Conservation (phyloP, 2,113 vertebrate species). For the Muntiacus reevesi region DNA sequence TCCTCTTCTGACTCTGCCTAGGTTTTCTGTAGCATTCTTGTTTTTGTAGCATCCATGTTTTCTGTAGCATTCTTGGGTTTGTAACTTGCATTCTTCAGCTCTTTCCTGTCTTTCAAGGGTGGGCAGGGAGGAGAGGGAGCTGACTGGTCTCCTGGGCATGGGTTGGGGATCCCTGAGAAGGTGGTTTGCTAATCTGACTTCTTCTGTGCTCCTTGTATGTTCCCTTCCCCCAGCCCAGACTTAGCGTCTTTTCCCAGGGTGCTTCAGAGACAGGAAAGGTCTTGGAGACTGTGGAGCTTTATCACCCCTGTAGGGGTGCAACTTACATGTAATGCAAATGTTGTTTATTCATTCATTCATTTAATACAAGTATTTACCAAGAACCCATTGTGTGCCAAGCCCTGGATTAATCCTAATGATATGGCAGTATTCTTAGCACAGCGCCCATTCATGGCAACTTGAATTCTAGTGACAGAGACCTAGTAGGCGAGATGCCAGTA, state of each 20-base stretch:
- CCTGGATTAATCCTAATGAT: not conserved
- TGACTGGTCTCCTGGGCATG: not conserved
- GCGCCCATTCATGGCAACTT: not conserved
- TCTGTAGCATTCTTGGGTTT: not conserved
- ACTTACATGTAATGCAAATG: not conserved
- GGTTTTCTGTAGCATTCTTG: not conserved
- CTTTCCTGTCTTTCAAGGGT: not conserved
- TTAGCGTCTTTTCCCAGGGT: not conserved
- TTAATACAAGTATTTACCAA: not conserved
- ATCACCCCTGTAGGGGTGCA: not conserved
- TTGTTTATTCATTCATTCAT: not conserved
- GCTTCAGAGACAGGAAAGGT: not conserved
- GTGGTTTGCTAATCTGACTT: not conserved
- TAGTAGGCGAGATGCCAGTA: not conserved
- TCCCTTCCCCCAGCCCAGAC: not conserved
- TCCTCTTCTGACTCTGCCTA: not conserved
- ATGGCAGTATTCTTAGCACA: not conserved
- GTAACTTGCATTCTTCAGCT: not conserved
- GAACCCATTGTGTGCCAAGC: not conserved
- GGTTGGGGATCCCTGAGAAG: not conserved
- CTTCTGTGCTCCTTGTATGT: not conserved
- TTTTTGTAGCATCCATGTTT: not conserved
- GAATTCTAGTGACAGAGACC: not conserved
- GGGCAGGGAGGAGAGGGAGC: not conserved
- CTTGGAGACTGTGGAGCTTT: not conserved